Evolutionary conservation across 2,888 invertebrate species (phyloP).

Genomic region (Drosophila merina): DNA sequence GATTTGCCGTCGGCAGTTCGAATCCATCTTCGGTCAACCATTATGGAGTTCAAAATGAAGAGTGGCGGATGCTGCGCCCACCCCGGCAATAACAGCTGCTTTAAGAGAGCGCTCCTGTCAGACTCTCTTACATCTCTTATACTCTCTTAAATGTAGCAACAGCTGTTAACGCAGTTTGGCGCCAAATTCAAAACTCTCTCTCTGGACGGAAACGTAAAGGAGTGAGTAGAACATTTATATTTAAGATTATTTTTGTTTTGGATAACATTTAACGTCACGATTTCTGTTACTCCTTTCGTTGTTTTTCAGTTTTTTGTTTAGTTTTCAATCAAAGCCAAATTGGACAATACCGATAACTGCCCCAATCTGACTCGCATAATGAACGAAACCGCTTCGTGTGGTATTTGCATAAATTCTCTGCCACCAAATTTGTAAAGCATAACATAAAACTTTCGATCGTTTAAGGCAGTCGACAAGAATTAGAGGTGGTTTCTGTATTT

Average conservation of each 20-base stretch:
- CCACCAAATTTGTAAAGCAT: conserved; percentile 38
- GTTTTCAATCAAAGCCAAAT: conserved; percentile 37
- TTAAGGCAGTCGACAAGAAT: conserved; percentile 41
- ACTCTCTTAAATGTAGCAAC: conserved; percentile 54
- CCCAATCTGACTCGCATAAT: conserved; percentile 50
- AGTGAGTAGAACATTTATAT: neutral
- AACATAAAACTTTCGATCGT: conserved; percentile 51
- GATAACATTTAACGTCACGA: neutral
- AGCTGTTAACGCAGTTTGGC: conserved; percentile 66
- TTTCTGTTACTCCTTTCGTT: conserved; percentile 1
- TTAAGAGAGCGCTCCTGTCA: conserved; percentile 44
- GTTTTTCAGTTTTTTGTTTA: conserved; percentile 9
- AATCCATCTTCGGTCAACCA: conserved; percentile 57
- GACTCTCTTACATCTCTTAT: conserved; percentile 52
- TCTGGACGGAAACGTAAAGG: neutral
- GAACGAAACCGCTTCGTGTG: conserved; percentile 36
- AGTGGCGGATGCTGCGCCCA: neutral
- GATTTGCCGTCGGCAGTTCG: conserved; percentile 69
- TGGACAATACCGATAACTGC: conserved; percentile 14
- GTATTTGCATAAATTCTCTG: conserved; percentile 55
- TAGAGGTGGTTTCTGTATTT: conserved; percentile 22
- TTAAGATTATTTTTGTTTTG: neutral
- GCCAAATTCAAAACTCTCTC: conserved; percentile 64
- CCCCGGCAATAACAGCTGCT: conserved; percentile 48
- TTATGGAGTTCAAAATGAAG: conserved; percentile 54